Base-by-base conservation (phyloP, 2,797 vertebrate species). In the Lycodopsis pacificus region DNA sequence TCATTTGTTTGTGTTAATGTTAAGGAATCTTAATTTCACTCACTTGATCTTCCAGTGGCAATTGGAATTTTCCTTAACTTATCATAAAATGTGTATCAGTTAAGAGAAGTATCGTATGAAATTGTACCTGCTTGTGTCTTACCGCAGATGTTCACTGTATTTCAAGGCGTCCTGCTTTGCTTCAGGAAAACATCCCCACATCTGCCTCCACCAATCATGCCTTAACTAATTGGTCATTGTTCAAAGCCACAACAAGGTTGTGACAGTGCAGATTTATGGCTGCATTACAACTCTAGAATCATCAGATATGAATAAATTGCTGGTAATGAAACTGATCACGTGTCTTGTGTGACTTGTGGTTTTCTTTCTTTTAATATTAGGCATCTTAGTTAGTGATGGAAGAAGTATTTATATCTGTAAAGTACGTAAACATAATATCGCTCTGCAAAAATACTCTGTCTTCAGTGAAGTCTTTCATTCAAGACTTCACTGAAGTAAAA, bases 121-220 rank as follows among this genome's bases (percentile, higher is more conserved):
- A 34, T 75, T 42, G 58, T 53, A 72, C 38, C 0, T 54, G 32
- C 61, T 70, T 58, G 34, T 63, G 22, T 61, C 40, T 80, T 70
- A 72, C 82, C 62, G 66, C 20, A 0, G 63, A 36, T 7, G 2
- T 59, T 64, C 2, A 7, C 38, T 66, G 48, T 64, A 65, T 70
- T 82, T 77, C 27, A 64, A 19, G 20, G 1, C 8, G 42, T 54
- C 27, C n/a, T 62, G 25, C 44, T 75, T 53, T 64, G 56, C 40
- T 57, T 76, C 2, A 71, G 44, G 13, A 56, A 27, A 25, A 54
- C 53, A 59, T 72, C 53, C 36, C 48, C 48, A 65, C 65, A 53
- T 76, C 56, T 84, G 82, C 61, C 79, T 80, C 59, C 30, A 67
- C 36, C 66, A 76, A 80, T 83, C 64, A 84, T 69, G 83, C 84